A percentile compares a stretch with the other conserved stretches of the same genome.
Evolutionary conservation across 2,797 vertebrate species (phyloP).

Genomic region (Crocidura indochinensis): DNA sequence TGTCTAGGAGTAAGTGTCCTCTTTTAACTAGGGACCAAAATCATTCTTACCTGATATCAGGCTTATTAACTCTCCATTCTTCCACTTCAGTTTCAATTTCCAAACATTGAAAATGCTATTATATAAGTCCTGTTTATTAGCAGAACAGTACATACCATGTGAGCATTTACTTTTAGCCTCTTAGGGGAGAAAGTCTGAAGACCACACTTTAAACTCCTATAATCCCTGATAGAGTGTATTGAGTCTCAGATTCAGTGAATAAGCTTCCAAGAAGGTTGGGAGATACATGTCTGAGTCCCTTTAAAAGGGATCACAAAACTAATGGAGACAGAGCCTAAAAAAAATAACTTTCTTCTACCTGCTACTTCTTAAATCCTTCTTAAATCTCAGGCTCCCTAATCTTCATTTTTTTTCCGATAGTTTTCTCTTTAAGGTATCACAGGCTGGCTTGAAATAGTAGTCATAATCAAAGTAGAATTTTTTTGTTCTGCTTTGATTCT

Average conservation of each 20-base stretch:
- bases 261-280: background rate
- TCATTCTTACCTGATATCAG: constrained; percentile 23
- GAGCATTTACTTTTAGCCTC: constrained; percentile 29
- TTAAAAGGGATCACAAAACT: background rate
- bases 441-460: background rate
- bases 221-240: background rate
- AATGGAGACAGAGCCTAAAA: background rate
- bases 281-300: background rate
- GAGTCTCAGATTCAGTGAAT: background rate
- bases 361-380: constrained; percentile 24
- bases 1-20: background rate
- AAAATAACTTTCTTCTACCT: background rate
- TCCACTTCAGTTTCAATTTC: background rate
- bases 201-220: background rate
- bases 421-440: constrained; percentile 23
- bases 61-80: constrained; percentile 15
- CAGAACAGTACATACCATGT: background rate
- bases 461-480: background rate
- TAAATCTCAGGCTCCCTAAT: background rate
- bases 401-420: background rate
- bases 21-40: background rate
- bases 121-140: constrained; percentile 24
- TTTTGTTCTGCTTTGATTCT: constrained; percentile 25
- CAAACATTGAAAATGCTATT: constrained; percentile 44
- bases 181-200: background rate